Conservation (phyloP, 1,140 invertebrate genomes). For the Brachionus koreanus region DNA sequence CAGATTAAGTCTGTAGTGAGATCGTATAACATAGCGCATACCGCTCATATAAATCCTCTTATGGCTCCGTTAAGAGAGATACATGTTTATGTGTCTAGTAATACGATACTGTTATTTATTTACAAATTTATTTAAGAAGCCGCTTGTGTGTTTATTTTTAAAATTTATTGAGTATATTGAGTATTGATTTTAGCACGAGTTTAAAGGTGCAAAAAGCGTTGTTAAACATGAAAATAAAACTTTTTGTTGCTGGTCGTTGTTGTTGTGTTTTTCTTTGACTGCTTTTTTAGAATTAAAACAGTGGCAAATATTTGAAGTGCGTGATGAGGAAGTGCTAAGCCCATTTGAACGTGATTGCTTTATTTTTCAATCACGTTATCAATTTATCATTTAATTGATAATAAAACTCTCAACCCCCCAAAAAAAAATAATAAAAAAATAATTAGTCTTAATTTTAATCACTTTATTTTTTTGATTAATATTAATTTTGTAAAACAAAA, state of each 20-base stretch:
- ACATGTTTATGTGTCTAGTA: constrained; percentile 41
- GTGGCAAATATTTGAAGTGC: constrained; percentile 9
- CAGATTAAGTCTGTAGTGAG: constrained; percentile 3
- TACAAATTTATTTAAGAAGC: constrained; percentile 15
- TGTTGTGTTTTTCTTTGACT: too few species aligned
- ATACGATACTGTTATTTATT: constrained; percentile 43
- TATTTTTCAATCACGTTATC: constrained; percentile 22
- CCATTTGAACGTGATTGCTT: not conserved
- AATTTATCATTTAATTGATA: not conserved
- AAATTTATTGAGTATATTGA: constrained; percentile 7
- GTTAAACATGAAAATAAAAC: not conserved
- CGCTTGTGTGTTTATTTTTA: constrained; percentile 19
- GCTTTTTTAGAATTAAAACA: constrained; percentile 7
- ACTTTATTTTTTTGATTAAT: too few species aligned
- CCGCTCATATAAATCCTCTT: constrained; percentile 21
- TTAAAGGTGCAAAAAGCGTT: constrained; percentile 4
- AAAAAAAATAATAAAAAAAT: not conserved
- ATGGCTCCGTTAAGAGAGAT: not conserved
- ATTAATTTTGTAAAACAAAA: too few species aligned
- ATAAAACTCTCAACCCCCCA: not conserved
- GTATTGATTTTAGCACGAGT: constrained; percentile 20
- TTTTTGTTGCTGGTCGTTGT: not conserved
- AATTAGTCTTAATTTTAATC: too few species aligned
- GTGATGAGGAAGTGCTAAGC: not conserved
- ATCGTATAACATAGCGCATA: not conserved